Percentiles rank a stretch among this genome's conserved stretches.
Conservation (phyloP, 35 echinoderm and acorn worm genomes). For the Patiria miniata region DNA sequence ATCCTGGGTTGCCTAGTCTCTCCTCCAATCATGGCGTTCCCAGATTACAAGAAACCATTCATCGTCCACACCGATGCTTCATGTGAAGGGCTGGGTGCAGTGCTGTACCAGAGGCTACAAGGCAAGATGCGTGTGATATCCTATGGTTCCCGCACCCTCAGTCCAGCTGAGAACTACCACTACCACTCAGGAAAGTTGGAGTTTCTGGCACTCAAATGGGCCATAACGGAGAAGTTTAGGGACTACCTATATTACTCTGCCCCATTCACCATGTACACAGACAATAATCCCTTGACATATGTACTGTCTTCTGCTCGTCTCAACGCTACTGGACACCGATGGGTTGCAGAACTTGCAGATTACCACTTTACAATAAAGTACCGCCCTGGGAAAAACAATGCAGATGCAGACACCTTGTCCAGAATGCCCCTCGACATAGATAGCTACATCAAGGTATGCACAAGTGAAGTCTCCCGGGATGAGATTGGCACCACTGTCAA, state of each 20-base stretch:
- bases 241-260: conserved; percentile 40
- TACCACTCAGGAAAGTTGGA: conserved; percentile 48
- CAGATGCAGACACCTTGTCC: conserved; percentile 42
- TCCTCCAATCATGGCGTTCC: conserved; percentile 43
- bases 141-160: conserved; percentile 60
- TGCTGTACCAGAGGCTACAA: conserved; percentile 53
- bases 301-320: conserved; percentile 40
- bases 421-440: background rate
- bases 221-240: conserved; percentile 28
- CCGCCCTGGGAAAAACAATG: conserved; percentile 42
- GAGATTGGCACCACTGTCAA: too few relatives aligned
- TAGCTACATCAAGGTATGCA: too few relatives aligned
- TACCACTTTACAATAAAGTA: conserved; percentile 32
- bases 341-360: too few relatives aligned
- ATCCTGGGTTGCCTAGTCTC: background rate
- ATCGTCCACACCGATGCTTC: conserved; percentile 61
- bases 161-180: conserved; percentile 39
- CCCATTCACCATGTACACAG: conserved; percentile 35
- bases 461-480: too few relatives aligned
- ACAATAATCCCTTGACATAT: too few relatives aligned
- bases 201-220: conserved; percentile 52
- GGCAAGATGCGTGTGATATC: conserved; percentile 47
- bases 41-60: conserved; percentile 37
- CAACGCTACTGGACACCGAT: conserved; percentile 33
- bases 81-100: conserved; percentile 39